Base-by-base conservation (phyloP, 2,888 invertebrate species). In the Scaptomyza parva region DNA sequence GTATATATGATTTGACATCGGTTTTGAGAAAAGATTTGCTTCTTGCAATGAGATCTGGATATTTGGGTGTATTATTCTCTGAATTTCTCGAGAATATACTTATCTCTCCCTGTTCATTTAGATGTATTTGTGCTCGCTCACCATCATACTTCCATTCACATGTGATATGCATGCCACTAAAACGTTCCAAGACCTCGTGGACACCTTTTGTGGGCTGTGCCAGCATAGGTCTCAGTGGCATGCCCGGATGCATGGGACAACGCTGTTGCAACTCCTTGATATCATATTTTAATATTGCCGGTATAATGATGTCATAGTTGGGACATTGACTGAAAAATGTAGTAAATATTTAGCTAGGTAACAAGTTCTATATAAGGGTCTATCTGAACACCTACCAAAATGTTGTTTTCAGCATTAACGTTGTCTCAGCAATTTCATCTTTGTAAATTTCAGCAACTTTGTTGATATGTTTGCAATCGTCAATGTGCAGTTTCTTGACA, bases 71-170 rank as follows among this genome's bases (percentile, higher is more conserved):
- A 90, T 97, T 97, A 91, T 98, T 95, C 91, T 98, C 98, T 91
- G 99, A 99, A 93, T 99, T 99, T 59, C 99, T 93, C 89, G 98
- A 98, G 93, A 96, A 99, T 72, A 99, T 95, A 77, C 94, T 94
- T 0, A 98, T 94, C 2, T 92, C 92, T 0, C 96, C 95, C 78
- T 94, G 93, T 47, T 94, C 94, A 24, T 92, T 90, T 24, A 94
- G 92, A 89, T 98, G 97, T 78, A 98, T 97, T 94, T 98, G 99
- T 0, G 99, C 99, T 82, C 99, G 93, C 93, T 99, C 99, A 0
- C 99, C 99, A 92, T 99, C 99, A 91, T 99, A 99, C 91, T 99
- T 99, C 95, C 96, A 99, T 92, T 99, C 99, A 91, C 99, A 99
- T 0, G 99, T 99, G 91, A 99, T 99, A 84, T 95, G 94, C 71